Conservation (phyloP, 1,140 invertebrate genomes). For the Heterodera carotae region DNA sequence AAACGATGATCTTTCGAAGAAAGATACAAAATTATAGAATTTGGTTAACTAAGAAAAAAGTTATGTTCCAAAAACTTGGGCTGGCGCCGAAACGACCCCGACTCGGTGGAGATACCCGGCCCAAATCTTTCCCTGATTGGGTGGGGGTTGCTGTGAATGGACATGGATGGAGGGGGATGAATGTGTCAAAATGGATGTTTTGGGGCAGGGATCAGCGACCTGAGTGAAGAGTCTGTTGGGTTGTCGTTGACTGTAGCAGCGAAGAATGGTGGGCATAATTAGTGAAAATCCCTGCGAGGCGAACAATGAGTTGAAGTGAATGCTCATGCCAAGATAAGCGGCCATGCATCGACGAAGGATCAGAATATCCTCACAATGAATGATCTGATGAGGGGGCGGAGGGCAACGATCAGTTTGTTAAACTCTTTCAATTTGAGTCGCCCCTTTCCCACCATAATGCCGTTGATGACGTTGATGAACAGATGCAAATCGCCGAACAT, state of each 20-base stretch:
- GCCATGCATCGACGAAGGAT: slow-evolving; percentile 82
- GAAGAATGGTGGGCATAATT: slow-evolving; percentile 93
- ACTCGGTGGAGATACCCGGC: no score
- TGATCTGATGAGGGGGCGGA: slow-evolving; percentile 70
- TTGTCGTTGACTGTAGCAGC: slow-evolving; percentile 95
- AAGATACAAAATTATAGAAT: no score
- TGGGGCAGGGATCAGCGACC: no score
- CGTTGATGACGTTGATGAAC: slow-evolving; percentile 95
- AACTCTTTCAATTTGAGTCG: no score
- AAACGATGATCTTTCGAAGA: no score
- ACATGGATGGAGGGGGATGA: no score
- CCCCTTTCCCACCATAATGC: slow-evolving; percentile 90
- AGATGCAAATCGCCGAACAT: slow-evolving; percentile 95
- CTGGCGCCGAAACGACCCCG: no score
- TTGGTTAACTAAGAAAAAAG: no score
- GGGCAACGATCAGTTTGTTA: slow-evolving; percentile 75
- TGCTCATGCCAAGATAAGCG: slow-evolving; percentile 93
- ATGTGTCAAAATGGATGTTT: no score
- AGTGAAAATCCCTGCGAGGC: slow-evolving; percentile 92
- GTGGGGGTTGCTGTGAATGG: no score
- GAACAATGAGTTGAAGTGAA: slow-evolving; percentile 98
- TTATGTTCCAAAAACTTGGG: no score
- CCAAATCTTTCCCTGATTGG: no score
- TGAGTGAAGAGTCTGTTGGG: slow-evolving; percentile 87
- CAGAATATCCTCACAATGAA: slow-evolving; percentile 67